phyloP scores from a whole-genome alignment of 2,113 vertebrate species.

The Chionomys nivalis region DNA sequence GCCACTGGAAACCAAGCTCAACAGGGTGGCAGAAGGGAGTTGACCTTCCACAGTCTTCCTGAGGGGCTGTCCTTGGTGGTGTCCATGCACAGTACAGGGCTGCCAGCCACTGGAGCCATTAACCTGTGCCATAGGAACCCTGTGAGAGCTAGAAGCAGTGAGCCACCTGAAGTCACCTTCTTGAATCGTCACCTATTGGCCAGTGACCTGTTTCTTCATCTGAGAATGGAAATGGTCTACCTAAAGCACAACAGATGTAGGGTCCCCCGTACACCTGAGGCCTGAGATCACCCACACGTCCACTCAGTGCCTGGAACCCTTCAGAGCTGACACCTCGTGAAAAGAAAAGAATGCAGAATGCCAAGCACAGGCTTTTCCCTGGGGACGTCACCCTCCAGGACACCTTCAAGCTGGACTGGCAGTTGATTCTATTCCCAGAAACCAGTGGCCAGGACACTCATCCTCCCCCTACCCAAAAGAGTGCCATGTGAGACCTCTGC shows the following conservation, averaged over 20 bases:
- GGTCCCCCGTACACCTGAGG: background rate
- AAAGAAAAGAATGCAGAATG: background rate
- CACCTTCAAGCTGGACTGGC: rapidly evolving
- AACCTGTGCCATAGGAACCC: background rate
- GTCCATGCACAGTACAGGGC: rapidly evolving
- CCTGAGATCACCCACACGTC: rapidly evolving
- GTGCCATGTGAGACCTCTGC: background rate
- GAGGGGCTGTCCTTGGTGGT: background rate
- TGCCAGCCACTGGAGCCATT: background rate
- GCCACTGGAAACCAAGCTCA: background rate
- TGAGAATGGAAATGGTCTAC: background rate
- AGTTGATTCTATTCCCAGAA: background rate
- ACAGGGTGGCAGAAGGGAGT: background rate
- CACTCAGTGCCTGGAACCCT: background rate
- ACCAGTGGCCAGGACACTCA: background rate
- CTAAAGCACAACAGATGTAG: background rate
- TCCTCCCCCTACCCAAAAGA: background rate
- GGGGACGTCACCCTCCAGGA: rapidly evolving
- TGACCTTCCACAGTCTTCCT: rapidly evolving
- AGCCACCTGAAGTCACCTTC: background rate
- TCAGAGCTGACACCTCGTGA: background rate
- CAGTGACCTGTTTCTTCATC: background rate
- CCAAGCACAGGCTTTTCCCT: rapidly evolving
- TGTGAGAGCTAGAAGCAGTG: background rate
- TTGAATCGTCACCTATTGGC: rapidly evolving